Evolutionary conservation across 2,113 vertebrate genomes (phyloP).

Genomic region (Raja brachyura): DNA sequence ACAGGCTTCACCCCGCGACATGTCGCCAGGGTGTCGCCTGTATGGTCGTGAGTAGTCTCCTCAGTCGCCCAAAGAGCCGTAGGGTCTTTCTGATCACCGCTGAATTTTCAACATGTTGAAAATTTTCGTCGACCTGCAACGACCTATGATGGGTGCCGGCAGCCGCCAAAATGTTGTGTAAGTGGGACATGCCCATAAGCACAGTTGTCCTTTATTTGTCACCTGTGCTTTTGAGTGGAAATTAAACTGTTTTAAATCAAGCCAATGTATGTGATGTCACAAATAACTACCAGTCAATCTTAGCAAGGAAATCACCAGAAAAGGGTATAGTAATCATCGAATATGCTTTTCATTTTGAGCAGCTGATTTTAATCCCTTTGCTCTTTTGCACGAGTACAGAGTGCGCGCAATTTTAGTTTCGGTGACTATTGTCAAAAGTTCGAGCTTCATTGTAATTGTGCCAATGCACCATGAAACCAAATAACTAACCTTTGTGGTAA

Average conservation of each 20-base stretch:
- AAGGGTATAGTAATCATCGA: background rate
- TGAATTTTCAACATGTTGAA: no score
- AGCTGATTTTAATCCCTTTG: background rate
- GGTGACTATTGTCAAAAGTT: no score
- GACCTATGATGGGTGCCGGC: no score
- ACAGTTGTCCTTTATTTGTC: background rate
- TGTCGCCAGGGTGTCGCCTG: no score
- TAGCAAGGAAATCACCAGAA: background rate
- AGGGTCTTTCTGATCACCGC: no score
- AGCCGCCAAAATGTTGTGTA: no score
- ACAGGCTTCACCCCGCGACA: no score
- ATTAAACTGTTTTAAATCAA: background rate
- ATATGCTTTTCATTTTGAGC: background rate
- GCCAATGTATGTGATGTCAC: background rate
- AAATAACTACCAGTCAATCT: background rate
- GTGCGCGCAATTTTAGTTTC: background rate
- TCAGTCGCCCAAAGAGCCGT: no score
- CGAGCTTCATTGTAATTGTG: background rate
- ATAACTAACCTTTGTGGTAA: background rate
- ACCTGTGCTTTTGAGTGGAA: background rate
- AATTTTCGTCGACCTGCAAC: no score
- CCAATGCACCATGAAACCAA: background rate
- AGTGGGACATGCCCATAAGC: no score
- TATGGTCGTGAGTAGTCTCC: no score
- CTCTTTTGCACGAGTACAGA: background rate